Conservation (phyloP, 1,140 invertebrate genomes). For the Tribolium castaneum region DNA sequence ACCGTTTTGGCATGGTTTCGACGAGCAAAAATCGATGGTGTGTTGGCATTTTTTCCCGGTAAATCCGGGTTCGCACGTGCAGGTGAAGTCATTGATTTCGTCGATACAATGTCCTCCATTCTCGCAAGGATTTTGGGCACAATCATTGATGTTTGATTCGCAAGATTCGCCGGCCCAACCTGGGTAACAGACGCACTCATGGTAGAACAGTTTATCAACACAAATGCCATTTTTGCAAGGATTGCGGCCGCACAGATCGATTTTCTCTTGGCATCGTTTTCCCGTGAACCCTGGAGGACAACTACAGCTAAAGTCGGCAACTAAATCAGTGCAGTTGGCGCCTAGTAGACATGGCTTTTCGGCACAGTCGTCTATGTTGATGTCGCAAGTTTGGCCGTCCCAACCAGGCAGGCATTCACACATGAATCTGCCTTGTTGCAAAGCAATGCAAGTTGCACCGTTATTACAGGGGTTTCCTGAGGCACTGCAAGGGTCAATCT, state of each 20-base stretch:
- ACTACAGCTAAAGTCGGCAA: slow-evolving; percentile 92
- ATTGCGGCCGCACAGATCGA: slow-evolving; percentile 87
- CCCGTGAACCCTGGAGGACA: slow-evolving; percentile 96
- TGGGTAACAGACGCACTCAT: slow-evolving; percentile 90
- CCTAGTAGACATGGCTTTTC: slow-evolving; percentile 93
- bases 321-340: slow-evolving; percentile 92
- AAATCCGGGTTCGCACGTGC: slow-evolving; percentile 90
- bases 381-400: slow-evolving; percentile 94
- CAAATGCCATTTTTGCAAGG: slow-evolving; percentile 94
- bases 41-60: slow-evolving; percentile 90
- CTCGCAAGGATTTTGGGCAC: slow-evolving; percentile 84
- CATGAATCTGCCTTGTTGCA: slow-evolving; percentile 92
- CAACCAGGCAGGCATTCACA: slow-evolving; percentile 94
- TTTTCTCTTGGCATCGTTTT: slow-evolving; percentile 96
- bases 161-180: slow-evolving; percentile 81
- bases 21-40: slow-evolving; percentile 91
- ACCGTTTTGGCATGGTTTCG: slow-evolving; percentile 90
- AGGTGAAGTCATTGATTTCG: slow-evolving; percentile 84
- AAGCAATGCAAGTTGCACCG: slow-evolving; percentile 86
- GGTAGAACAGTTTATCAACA: slow-evolving; percentile 88
- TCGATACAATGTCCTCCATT: slow-evolving; percentile 96
- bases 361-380: slow-evolving; percentile 95
- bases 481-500: slow-evolving; percentile 89
- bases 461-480: slow-evolving; percentile 92
- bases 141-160: slow-evolving; percentile 95